These are phyloP conservation scores for Lasioglossum lativentre DNA, from an alignment of 2,888 invertebrate genomes.

Conservation along the genomic window DNA sequence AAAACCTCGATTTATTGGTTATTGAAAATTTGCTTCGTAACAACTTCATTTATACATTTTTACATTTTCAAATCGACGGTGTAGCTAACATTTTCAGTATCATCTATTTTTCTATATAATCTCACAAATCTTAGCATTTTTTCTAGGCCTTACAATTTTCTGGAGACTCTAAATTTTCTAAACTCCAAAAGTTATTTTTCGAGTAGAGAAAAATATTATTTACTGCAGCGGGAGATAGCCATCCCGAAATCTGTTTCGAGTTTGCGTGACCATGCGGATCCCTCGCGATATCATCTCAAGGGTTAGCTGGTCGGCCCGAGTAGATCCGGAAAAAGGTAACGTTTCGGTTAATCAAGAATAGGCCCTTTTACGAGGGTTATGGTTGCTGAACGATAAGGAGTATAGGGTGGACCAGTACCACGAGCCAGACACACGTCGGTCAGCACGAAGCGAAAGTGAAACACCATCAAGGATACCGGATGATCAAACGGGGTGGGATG, in stretches of 20 bases:
- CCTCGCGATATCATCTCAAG: not conserved
- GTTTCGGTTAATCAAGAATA: constrained; percentile 74
- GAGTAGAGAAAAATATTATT: too few species aligned
- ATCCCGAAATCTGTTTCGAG: constrained; percentile 17
- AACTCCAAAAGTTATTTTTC: too few species aligned
- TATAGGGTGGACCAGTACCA: constrained; percentile 29
- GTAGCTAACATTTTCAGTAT: not conserved
- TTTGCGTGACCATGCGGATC: not conserved
- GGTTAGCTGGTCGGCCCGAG: not conserved
- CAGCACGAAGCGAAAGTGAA: constrained; percentile 51
- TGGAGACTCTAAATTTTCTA: too few species aligned
- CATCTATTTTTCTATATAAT: not conserved
- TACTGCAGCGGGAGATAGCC: too few species aligned
- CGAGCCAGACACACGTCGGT: constrained; percentile 36
- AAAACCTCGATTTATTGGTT: not conserved
- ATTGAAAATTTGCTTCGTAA: not conserved
- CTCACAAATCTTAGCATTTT: not conserved
- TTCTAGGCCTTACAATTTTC: not conserved
- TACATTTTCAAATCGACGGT: not conserved
- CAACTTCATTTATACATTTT: not conserved
- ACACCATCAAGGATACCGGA: constrained; percentile 53
- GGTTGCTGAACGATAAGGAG: constrained; percentile 39
- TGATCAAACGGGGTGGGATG: constrained; percentile 72
- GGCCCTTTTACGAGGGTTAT: constrained; percentile 73
- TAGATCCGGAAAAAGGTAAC: constrained; percentile 23